Percentiles rank a stretch among this genome's conserved stretches.
Conservation (phyloP, 2,113 vertebrate genomes). For the Cyanocitta stelleri region DNA sequence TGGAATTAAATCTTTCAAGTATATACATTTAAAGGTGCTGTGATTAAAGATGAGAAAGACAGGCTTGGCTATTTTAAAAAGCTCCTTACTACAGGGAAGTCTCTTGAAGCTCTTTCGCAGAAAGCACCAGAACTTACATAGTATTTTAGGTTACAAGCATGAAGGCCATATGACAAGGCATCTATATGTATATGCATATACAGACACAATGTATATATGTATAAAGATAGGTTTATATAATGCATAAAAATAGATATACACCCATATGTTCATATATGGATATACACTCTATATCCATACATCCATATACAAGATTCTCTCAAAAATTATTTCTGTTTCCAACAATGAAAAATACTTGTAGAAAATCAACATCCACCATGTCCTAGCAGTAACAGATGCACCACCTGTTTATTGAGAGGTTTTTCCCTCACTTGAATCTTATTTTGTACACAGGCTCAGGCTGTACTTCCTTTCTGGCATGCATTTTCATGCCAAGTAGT, state of each 20-base stretch:
- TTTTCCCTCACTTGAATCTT: neutral
- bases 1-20: neutral
- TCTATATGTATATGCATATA: neutral
- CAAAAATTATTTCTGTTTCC: neutral
- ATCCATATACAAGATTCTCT: neutral
- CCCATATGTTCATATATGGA: neutral
- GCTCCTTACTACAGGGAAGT: neutral
- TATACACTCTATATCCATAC: neutral
- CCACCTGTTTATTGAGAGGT: neutral
- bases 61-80: neutral
- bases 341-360: neutral
- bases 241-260: neutral
- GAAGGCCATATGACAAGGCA: neutral
- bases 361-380: neutral
- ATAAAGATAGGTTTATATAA: neutral
- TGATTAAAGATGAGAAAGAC: neutral
- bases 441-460: neutral
- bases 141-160: neutral
- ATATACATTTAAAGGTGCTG: neutral
- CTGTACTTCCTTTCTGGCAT: neutral
- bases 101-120: neutral
- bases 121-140: neutral
- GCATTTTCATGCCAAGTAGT: neutral
- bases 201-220: neutral
- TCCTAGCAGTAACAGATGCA: neutral